Evolutionary conservation across 2,113 vertebrate genomes (phyloP).

Genomic region (Oceanites oceanicus): DNA sequence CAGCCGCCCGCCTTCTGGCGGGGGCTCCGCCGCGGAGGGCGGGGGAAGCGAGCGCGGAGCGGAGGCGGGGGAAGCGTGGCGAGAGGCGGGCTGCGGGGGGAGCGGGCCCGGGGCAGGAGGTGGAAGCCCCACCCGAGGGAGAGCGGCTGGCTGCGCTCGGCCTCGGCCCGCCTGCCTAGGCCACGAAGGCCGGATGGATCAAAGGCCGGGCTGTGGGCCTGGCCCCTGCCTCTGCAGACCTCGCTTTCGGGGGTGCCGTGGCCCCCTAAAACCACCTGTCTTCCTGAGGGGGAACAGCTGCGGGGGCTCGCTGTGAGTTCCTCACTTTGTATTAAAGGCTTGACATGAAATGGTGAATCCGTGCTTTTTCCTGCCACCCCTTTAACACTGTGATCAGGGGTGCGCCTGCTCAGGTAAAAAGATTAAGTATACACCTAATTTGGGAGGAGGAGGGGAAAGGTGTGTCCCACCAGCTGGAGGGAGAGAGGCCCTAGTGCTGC

Average conservation of each 20-base stretch:
- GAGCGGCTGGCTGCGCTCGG: background rate
- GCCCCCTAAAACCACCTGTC: accelerated
- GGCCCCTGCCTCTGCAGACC: background rate
- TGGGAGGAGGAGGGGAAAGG: background rate
- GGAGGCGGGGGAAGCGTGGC: background rate
- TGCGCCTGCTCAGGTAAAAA: accelerated
- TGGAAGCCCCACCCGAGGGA: background rate
- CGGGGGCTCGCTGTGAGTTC: background rate
- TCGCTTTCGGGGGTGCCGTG: accelerated
- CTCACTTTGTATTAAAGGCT: background rate
- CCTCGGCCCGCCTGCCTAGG: background rate
- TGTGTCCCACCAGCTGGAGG: accelerated
- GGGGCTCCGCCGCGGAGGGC: background rate
- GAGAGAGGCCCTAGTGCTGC: background rate
- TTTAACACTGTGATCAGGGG: background rate
- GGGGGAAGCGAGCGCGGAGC: background rate
- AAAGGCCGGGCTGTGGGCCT: background rate
- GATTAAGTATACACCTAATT: accelerated
- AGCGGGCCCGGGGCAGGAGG: background rate
- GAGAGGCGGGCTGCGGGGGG: background rate
- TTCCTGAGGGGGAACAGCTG: too few relatives aligned
- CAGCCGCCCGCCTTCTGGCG: too few relatives aligned
- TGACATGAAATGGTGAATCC: background rate
- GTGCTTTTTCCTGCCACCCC: background rate
- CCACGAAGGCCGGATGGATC: accelerated